A percentile compares a stretch with the other conserved stretches of the same genome.
Conservation (phyloP, 2,888 invertebrate species). For the Aphodius granarius region DNA sequence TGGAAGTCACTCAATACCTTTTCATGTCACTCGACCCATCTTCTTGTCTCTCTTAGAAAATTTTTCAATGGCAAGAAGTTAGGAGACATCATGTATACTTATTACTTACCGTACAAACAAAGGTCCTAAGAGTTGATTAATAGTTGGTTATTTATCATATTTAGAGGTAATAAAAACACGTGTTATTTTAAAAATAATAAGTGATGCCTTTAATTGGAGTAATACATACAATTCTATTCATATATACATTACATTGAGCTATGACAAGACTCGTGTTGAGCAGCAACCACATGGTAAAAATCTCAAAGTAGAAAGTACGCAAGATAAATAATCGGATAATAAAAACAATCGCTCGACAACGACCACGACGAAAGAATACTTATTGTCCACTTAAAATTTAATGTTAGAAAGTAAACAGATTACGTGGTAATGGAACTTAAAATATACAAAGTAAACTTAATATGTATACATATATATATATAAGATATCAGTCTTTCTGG, state of each 20-base stretch:
- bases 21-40: no score
- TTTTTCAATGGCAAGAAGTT: no score
- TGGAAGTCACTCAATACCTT: no score
- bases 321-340: conserved; percentile 14
- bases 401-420: conserved; percentile 18
- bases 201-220: conserved; percentile 24
- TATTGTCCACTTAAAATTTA: conserved; percentile 23
- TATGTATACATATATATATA: no score
- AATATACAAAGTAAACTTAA: conserved; percentile 14
- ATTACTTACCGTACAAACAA: no score
- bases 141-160: no score
- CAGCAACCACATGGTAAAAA: conserved; percentile 23
- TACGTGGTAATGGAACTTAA: conserved; percentile 26
- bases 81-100: no score
- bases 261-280: conserved; percentile 25
- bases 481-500: conserved; percentile 31
- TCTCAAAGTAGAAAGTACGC: conserved; percentile 21
- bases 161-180: neutral
- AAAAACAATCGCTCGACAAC: neutral
- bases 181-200: conserved; percentile 18
- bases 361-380: neutral
- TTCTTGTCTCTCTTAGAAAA: no score
- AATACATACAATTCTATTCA: conserved; percentile 1
- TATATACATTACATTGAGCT: conserved; percentile 24
- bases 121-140: no score